These are phyloP conservation scores for Synanthedon vespiformis DNA, from an alignment of 2,888 invertebrate genomes.

Conservation along the genomic window DNA sequence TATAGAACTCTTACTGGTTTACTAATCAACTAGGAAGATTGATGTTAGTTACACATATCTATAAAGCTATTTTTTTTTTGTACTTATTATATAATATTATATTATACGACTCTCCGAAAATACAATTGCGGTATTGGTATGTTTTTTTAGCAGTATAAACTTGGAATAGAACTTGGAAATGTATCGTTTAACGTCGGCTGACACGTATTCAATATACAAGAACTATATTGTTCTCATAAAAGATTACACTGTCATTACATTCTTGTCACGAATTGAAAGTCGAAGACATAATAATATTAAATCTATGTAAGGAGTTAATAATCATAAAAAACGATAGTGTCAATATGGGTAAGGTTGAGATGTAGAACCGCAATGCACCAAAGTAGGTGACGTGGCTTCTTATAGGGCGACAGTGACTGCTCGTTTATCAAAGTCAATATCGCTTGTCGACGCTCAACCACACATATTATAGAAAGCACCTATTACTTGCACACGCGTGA, in stretches of 20 bases:
- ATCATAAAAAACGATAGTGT: conserved; percentile 59
- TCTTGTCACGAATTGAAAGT: conserved; percentile 42
- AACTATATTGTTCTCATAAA: no score
- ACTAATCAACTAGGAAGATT: no score
- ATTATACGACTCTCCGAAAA: no score
- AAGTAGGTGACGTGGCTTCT: conserved; percentile 62
- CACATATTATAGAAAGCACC: conserved; percentile 16
- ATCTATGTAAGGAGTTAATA: conserved; percentile 27
- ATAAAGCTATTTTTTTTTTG: no score
- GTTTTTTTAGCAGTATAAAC: no score
- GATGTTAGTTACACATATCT: no score
- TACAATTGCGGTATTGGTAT: no score
- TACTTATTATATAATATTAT: no score
- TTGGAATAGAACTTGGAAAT: no score
- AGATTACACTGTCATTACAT: conserved; percentile 8
- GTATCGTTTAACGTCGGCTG: no score
- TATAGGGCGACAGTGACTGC: conserved; percentile 57
- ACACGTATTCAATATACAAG: no score
- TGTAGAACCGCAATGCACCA: conserved; percentile 64
- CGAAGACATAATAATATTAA: not conserved
- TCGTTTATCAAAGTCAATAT: conserved; percentile 70
- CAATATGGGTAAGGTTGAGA: conserved; percentile 55
- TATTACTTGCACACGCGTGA: conserved; percentile 42
- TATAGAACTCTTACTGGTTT: no score
- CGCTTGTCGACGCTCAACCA: conserved; percentile 53